Evolutionary conservation across 2,888 invertebrate species (phyloP).

Genomic region (Deladenus siricidicola): DNA sequence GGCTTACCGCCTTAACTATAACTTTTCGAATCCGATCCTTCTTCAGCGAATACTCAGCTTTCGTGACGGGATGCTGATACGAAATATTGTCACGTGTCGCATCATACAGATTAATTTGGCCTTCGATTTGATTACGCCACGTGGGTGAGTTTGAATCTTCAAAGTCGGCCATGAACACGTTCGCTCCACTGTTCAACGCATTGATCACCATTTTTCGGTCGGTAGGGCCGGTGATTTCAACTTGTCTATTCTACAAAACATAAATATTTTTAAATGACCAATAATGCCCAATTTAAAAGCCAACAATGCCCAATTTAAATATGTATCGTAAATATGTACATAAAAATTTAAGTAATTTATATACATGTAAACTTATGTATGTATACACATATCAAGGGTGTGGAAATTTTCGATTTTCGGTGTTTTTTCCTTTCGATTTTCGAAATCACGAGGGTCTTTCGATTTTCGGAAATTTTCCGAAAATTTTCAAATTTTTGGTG

Average conservation of each 20-base stretch:
- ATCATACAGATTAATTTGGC: slow-evolving; percentile 62
- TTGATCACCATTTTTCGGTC: slow-evolving; percentile 62
- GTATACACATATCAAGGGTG: neutral
- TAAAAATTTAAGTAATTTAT: too few species aligned
- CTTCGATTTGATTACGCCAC: slow-evolving; percentile 65
- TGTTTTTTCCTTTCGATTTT: too few species aligned
- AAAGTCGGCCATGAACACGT: slow-evolving; percentile 54
- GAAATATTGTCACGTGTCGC: slow-evolving; percentile 58
- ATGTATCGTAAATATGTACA: neutral
- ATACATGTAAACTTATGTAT: neutral
- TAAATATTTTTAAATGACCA: neutral
- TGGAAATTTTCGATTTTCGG: too few species aligned
- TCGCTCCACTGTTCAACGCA: slow-evolving; percentile 61
- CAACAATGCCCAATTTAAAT: neutral
- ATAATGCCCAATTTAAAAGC: too few species aligned
- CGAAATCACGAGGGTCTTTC: too few species aligned
- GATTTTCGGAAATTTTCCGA: too few species aligned
- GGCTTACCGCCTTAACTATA: too few species aligned
- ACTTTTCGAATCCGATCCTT: slow-evolving; percentile 58
- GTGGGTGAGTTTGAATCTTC: slow-evolving; percentile 68
- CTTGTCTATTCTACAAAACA: slow-evolving; percentile 47
- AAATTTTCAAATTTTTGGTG: too few species aligned
- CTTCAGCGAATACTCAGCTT: slow-evolving; percentile 47
- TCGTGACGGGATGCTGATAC: slow-evolving; percentile 50
- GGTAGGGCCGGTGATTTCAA: slow-evolving; percentile 59